Evolutionary conservation across 2,888 invertebrate species (phyloP).

Genomic region (Yponomeuta sedellus): DNA sequence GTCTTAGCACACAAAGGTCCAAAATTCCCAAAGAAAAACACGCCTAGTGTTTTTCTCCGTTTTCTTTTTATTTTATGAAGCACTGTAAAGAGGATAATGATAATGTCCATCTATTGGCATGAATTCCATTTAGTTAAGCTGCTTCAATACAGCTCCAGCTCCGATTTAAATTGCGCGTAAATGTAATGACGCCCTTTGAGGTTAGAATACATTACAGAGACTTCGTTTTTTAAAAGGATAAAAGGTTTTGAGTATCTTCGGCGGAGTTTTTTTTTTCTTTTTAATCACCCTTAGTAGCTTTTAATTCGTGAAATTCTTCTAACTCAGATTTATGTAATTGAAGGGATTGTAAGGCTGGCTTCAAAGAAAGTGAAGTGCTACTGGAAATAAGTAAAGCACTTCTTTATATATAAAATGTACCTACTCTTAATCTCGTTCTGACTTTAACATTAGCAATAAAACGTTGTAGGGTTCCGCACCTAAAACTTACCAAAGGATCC

Average conservation of each 20-base stretch:
- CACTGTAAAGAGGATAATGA: constrained; percentile 6
- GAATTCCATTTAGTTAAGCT: constrained; percentile 45
- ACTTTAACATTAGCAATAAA: too few species aligned
- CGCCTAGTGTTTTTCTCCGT: background rate
- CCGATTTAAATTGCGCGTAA: constrained; percentile 55
- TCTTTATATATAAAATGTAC: background rate
- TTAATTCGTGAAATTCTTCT: background rate
- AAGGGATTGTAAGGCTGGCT: background rate
- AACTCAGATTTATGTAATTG: background rate
- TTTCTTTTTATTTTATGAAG: constrained; percentile 2
- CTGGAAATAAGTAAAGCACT: background rate
- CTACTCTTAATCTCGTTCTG: background rate
- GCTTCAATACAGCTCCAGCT: constrained; percentile 45
- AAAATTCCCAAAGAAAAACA: background rate
- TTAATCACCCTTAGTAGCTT: background rate
- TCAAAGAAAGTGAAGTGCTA: background rate
- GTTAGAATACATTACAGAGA: background rate
- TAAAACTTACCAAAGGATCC: too few species aligned
- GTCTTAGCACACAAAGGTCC: background rate
- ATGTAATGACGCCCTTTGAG: constrained; percentile 38
- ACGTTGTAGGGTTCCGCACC: too few species aligned
- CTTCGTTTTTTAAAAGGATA: background rate
- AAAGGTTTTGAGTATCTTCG: background rate
- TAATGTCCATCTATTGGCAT: constrained; percentile 34
- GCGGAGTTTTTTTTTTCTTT: background rate